These are phyloP conservation scores for Aleiodes testaceus DNA, from an alignment of 2,888 invertebrate genomes.

Conservation along the genomic window DNA sequence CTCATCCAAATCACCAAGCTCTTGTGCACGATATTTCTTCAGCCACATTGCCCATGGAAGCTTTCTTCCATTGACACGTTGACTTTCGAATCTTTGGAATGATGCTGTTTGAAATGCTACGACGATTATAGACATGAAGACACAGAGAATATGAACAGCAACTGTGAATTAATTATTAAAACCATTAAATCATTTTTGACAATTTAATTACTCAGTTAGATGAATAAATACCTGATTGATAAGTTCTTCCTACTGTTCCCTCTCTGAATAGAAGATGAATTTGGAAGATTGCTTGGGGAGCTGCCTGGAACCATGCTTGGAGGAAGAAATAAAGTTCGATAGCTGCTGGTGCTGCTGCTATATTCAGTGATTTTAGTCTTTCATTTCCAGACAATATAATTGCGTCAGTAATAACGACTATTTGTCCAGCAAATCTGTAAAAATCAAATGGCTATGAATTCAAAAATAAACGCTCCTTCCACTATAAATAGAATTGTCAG, in stretches of 20 bases:
- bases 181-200: slow-evolving; percentile 21
- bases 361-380: slow-evolving; percentile 77
- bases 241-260: slow-evolving; percentile 74
- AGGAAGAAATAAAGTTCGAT: slow-evolving; percentile 85
- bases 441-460: slow-evolving; percentile 4
- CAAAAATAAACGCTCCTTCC: background rate
- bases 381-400: slow-evolving; percentile 77
- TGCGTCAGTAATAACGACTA: slow-evolving; percentile 86
- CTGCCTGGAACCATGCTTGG: slow-evolving; percentile 85
- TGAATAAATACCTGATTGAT: slow-evolving; percentile 77
- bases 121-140: slow-evolving; percentile 80
- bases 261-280: slow-evolving; percentile 79
- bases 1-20: slow-evolving; percentile 63
- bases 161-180: slow-evolving; percentile 76
- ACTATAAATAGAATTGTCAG: background rate
- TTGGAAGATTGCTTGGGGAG: slow-evolving; percentile 82
- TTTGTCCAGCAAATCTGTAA: slow-evolving; percentile 80
- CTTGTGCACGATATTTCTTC: slow-evolving; percentile 67
- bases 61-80: slow-evolving; percentile 81
- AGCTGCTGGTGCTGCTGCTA: slow-evolving; percentile 79
- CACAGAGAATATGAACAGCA: slow-evolving; percentile 79
- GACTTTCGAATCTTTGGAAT: slow-evolving; percentile 86
- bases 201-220: background rate
- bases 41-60: slow-evolving; percentile 82
- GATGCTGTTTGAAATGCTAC: slow-evolving; percentile 82